A percentile compares a stretch with the other conserved stretches of the same genome.
Evolutionary conservation across 2,797 vertebrate genomes (phyloP).

Genomic region (Karalla daura): DNA sequence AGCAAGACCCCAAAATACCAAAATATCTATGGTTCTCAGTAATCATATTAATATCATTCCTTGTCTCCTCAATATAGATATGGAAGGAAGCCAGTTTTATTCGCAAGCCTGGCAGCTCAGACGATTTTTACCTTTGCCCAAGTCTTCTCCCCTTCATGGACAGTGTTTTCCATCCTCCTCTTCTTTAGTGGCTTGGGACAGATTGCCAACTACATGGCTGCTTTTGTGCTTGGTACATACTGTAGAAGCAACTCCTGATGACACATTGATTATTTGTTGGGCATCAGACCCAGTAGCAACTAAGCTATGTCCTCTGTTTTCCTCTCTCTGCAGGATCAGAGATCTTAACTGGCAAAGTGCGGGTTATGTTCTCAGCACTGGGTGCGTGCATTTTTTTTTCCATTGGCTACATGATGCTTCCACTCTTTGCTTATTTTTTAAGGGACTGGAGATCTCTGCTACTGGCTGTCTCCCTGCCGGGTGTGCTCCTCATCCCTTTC

Average conservation of each 20-base stretch:
- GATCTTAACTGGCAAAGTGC: slow-evolving; percentile 82
- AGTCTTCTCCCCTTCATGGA: slow-evolving; percentile 86
- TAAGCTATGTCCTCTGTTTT: background rate
- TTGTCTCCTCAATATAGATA: slow-evolving; percentile 72
- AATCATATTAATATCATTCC: no score
- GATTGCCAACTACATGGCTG: slow-evolving; percentile 88
- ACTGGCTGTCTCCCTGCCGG: slow-evolving; percentile 78
- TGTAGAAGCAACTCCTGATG: background rate
- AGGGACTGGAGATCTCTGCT: slow-evolving; percentile 85
- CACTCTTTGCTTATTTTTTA: slow-evolving; percentile 85
- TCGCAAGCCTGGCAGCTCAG: slow-evolving; percentile 87
- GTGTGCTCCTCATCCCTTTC: slow-evolving; percentile 79
- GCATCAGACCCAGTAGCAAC: no score
- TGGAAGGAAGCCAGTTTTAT: slow-evolving; percentile 90
- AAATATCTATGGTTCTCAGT: background rate
- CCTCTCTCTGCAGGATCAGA: slow-evolving; percentile 81
- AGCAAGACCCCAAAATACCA: no score
- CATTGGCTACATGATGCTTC: slow-evolving; percentile 86
- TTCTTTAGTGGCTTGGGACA: slow-evolving; percentile 88
- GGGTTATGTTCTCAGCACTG: slow-evolving; percentile 80
- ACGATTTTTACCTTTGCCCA: slow-evolving; percentile 85
- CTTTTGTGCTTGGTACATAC: slow-evolving; percentile 87
- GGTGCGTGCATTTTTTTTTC: slow-evolving; percentile 86
- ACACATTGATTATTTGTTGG: no score
- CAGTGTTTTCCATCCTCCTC: slow-evolving; percentile 84